Conservation (phyloP, 2,113 vertebrate genomes). For the Tautogolabrus adspersus region DNA sequence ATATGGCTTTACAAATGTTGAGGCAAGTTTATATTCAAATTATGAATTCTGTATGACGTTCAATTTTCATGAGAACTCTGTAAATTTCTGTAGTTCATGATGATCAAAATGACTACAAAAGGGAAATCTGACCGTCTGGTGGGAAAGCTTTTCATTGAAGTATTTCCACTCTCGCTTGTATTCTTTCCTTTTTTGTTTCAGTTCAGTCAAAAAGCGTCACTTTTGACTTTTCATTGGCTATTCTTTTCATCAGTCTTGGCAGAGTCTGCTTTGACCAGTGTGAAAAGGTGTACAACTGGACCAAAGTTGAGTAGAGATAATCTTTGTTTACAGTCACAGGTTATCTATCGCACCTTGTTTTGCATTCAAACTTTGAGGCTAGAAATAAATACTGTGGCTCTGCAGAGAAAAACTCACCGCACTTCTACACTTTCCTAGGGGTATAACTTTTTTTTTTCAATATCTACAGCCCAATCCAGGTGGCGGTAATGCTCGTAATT, state of each 20-base stretch:
- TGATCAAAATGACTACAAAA: neutral
- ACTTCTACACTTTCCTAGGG: too few relatives aligned
- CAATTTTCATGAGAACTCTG: neutral
- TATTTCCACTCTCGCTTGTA: neutral
- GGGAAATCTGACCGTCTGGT: neutral
- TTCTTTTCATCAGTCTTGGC: too few relatives aligned
- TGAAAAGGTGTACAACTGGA: neutral
- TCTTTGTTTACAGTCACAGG: neutral
- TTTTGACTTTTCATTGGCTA: too few relatives aligned
- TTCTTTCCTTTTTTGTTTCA: neutral
- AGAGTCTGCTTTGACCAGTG: too few relatives aligned
- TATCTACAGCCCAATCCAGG: too few relatives aligned
- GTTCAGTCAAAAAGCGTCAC: neutral
- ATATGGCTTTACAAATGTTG: neutral
- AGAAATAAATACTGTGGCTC: neutral
- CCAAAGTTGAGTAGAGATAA: neutral
- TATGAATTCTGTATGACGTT: neutral
- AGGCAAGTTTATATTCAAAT: neutral
- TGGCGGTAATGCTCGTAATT: too few relatives aligned
- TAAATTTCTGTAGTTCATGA: neutral
- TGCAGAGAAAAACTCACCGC: neutral
- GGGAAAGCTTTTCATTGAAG: too few relatives aligned
- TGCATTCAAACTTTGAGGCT: neutral
- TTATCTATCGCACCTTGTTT: neutral
- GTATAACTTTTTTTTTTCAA: too few relatives aligned